Evolutionary conservation across 2,113 vertebrate genomes (phyloP), one percentile per base, ranked within the genome.

Genomic region (Sphyrna mokarran): DNA sequence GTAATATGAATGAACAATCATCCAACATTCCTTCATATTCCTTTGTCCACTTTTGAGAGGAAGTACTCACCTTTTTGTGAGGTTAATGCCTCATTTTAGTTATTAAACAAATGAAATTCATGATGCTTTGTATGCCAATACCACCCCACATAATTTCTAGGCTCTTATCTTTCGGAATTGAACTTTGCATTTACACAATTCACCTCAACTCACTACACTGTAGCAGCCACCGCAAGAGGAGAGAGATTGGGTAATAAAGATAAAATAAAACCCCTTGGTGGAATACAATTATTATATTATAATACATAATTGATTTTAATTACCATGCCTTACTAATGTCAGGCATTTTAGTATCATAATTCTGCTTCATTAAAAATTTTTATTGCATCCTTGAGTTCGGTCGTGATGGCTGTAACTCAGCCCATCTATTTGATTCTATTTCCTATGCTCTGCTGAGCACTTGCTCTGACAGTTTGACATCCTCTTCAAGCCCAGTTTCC

Each of bases 231-330:
- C 37, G 22, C 80, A 89, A 48, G 1, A 58, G 86, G 43, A 54
- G 48, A 87, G 22, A 54, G 22, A 29, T n/a, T 63, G 58, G 54
- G 33, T n/a, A n/a, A 91, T 87, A 87, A 87, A 54, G 85, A 87
- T 89, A 91, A 63, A 91, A 91, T 63, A 91, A 61, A 63, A 61
- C 58, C 54, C 87, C 13, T 91, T 33, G 54, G 58, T 91, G 58
- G 16, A 91, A 14, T 61, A n/a, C 29, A 61, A 91, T 91, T 91
- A 91, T 58, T 14, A 29, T 63, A n/a, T 61, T 91, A 91, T 63
- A 91, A 63, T 61, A 61, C 26, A 89, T 89, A 91, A 91, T 91
- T 63, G 14, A 91, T n/a, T 91, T 63, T 91, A 91, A 91, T 91
- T 91, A 91, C 33, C 58, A n/a, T 63, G 87, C 87, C 54, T 61